Base-by-base conservation (phyloP, 1,140 invertebrate species). In the Lasioglossum albipes region DNA sequence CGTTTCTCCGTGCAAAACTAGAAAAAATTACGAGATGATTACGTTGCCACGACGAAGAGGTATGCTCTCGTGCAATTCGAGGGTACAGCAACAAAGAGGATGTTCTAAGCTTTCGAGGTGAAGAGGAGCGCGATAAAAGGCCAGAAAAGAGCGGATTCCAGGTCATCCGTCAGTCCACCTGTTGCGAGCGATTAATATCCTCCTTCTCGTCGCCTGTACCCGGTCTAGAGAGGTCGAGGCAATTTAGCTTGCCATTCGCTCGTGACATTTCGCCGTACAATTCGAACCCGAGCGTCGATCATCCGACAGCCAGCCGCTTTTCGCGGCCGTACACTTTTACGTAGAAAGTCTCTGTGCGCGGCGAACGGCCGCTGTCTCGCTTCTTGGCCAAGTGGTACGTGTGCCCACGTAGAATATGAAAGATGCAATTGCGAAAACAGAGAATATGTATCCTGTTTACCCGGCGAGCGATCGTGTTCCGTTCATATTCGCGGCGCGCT, bases 351-450 rank as follows among this genome's bases (percentile, higher is more conserved):
- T 36, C 20, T 54, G 7, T 7, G 20, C 57, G 1, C 20, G 20
- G 18, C 57, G 20, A 59, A 20, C 18, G 57, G 18, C 52, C 13
- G 52, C 57, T 59, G 57, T 59, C 9, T 59, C 57, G 57, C 57
- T 59, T n/a, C 57, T 59, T 59, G 57, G 57, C 57, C 57, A 59
- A 59, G 57, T 59, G n/a, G 57, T 59, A 59, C 57, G 57, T 59
- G 57, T 20, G 57, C 57, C 22, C 57, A 59, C 20, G 57, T 59
- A 59, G 57, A 59, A 59, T 59, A 59, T 59, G 57, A 59, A 59
- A 59, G 20, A 59, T 59, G 57, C 22, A 59, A 59, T 59, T 59
- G 57, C 57, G 52, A 59, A 59, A 59, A 59, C 57, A 20, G 5
- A 9, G 57, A n/a, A 59, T 59, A 59, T 49, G 45, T 54, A 54